Conservation (phyloP, 2,797 vertebrate genomes). For the Chromobotia macracanthus region DNA sequence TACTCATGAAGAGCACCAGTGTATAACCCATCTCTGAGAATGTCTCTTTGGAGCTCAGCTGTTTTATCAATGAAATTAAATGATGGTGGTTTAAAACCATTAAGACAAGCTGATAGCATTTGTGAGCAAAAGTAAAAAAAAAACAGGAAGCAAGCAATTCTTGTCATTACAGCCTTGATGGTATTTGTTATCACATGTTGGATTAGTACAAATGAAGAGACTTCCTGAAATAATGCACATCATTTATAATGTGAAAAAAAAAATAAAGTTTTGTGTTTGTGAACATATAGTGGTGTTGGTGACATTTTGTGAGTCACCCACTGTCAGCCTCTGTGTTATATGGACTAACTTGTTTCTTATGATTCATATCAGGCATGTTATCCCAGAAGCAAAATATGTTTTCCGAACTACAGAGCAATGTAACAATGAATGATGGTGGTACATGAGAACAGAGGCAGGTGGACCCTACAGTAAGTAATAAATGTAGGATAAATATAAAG, state of each 20-base stretch:
- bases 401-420: background rate
- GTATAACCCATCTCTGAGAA: too few relatives aligned
- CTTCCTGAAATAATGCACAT: conserved; percentile 4
- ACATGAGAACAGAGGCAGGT: background rate
- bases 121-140: conserved; percentile 7
- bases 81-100: conserved; percentile 28
- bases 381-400: background rate
- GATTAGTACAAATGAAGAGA: conserved; percentile 31
- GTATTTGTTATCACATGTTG: conserved; percentile 23
- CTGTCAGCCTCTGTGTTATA: conserved; percentile 4
- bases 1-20: background rate
- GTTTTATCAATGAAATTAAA: too few relatives aligned
- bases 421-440: background rate
- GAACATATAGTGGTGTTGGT: too few relatives aligned
- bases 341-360: background rate
- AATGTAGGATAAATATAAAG: conserved; percentile 10
- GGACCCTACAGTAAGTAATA: background rate
- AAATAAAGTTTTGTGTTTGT: background rate
- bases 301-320: background rate
- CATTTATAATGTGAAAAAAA: background rate
- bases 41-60: too few relatives aligned
- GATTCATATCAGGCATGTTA: background rate
- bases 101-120: conserved; percentile 23
- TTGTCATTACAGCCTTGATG: conserved; percentile 14
- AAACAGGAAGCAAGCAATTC: conserved; percentile 33